Percentiles rank a stretch among this genome's conserved stretches.
phyloP scores from a whole-genome alignment of 2,888 invertebrate species.

The Chalcosyrphus nemorum region DNA sequence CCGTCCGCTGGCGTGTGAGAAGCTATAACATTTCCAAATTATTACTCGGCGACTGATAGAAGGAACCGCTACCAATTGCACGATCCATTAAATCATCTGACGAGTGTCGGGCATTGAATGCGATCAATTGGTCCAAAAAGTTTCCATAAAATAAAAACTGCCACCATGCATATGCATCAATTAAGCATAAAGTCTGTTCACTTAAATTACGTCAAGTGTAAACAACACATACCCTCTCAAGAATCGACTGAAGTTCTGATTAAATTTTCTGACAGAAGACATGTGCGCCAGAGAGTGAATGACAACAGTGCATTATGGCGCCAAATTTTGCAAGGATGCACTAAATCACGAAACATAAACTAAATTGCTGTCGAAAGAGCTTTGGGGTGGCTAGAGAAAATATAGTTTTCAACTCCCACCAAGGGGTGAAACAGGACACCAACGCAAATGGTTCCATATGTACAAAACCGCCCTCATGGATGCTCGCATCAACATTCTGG shows the following conservation, averaged over 20 bases:
- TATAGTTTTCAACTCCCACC: conserved; percentile 1
- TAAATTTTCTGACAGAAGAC: not conserved
- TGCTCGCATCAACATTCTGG: conserved; percentile 1
- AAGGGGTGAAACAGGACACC: conserved; percentile 8
- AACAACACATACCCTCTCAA: not conserved
- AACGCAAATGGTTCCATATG: not conserved
- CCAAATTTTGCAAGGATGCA: conserved; percentile 1
- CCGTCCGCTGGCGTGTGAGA: not conserved
- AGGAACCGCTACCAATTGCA: conserved; percentile 13
- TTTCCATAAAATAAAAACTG: not conserved
- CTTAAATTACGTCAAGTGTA: not conserved
- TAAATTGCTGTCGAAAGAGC: conserved; percentile 25
- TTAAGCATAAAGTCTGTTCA: not conserved
- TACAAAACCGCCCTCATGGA: not conserved
- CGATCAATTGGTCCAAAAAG: conserved; percentile 18
- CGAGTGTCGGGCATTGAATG: not conserved
- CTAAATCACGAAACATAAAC: conserved; percentile 6
- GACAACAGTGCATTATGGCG: not conserved
- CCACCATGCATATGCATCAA: conserved; percentile 4
- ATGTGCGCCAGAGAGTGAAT: not conserved
- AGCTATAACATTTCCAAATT: not conserved
- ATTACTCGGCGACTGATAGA: not conserved
- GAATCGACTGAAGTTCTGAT: not conserved
- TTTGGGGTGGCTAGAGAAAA: not conserved
- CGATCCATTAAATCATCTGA: not conserved